These are phyloP conservation scores for Vicugna pacos DNA, from an alignment of 2,113 vertebrate genomes.

Conservation along the genomic window DNA sequence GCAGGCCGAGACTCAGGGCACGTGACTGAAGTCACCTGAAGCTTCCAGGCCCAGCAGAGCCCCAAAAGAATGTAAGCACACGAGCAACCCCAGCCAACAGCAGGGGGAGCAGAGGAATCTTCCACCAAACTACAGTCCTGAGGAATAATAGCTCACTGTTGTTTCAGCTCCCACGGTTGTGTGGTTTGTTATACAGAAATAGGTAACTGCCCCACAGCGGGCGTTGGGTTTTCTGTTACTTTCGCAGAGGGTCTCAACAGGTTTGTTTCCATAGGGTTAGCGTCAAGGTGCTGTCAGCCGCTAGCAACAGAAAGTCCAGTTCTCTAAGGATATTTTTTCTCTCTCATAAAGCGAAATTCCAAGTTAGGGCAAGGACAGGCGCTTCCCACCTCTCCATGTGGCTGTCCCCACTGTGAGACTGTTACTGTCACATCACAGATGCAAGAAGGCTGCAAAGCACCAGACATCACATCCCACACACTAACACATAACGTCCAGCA, in stretches of 20 bases:
- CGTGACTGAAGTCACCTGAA: not conserved
- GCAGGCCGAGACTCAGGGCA: not conserved
- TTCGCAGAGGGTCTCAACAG: not conserved
- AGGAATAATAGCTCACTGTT: fast-evolving
- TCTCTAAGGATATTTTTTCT: not conserved
- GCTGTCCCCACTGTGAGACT: fast-evolving
- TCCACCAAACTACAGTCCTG: not conserved
- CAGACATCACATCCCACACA: not conserved
- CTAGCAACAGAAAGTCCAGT: not conserved
- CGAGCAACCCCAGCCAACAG: not conserved
- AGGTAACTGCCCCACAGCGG: not conserved
- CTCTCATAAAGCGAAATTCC: not conserved
- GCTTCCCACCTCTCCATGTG: fast-evolving
- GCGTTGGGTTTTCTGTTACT: not conserved
- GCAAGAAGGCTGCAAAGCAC: not conserved
- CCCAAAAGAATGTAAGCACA: too few relatives aligned
- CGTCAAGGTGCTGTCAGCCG: not conserved
- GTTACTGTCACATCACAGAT: not conserved
- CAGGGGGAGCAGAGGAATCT: not conserved
- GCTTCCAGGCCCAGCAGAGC: not conserved
- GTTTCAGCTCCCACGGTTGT: not conserved
- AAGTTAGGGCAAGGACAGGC: not conserved
- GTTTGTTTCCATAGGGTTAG: not conserved
- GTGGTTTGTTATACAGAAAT: not conserved
- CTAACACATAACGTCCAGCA: not conserved